These are phyloP conservation scores for Aramus guarauna DNA, from an alignment of 2,113 vertebrate species.

Conservation along the genomic window DNA sequence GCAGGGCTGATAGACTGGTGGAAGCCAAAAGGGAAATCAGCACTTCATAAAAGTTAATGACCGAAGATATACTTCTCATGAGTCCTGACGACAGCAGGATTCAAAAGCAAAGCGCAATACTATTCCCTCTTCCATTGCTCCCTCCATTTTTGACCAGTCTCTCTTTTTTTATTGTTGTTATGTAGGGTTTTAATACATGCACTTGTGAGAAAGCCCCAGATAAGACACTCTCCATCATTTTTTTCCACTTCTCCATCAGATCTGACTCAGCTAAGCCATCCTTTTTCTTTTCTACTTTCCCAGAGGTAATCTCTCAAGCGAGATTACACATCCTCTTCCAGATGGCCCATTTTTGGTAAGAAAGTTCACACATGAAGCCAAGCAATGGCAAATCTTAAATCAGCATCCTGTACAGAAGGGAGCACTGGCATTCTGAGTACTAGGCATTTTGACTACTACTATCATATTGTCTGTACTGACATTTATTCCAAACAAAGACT, in stretches of 20 bases:
- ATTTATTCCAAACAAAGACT: neutral
- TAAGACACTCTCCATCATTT: neutral
- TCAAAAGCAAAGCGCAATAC: neutral
- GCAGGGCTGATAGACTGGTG: neutral
- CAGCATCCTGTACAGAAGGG: neutral
- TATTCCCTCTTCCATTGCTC: neutral
- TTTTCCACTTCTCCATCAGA: neutral
- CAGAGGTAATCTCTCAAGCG: neutral
- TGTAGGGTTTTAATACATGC: neutral
- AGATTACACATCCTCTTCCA: neutral
- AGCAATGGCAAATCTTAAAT: neutral
- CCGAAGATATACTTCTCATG: neutral
- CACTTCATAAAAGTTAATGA: constrained; percentile 45
- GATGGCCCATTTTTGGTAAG: neutral
- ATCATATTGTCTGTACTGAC: neutral
- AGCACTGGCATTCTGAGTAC: neutral
- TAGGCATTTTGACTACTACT: neutral
- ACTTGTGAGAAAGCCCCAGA: neutral
- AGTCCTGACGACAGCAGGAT: neutral
- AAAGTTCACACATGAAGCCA: neutral
- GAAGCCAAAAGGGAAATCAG: constrained; percentile 30
- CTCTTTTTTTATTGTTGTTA: neutral
- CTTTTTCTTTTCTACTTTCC: neutral
- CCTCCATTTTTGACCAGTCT: neutral
- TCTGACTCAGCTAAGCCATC: neutral